Evolutionary conservation across 2,113 vertebrate genomes (phyloP).

Genomic region (Morone chrysops): DNA sequence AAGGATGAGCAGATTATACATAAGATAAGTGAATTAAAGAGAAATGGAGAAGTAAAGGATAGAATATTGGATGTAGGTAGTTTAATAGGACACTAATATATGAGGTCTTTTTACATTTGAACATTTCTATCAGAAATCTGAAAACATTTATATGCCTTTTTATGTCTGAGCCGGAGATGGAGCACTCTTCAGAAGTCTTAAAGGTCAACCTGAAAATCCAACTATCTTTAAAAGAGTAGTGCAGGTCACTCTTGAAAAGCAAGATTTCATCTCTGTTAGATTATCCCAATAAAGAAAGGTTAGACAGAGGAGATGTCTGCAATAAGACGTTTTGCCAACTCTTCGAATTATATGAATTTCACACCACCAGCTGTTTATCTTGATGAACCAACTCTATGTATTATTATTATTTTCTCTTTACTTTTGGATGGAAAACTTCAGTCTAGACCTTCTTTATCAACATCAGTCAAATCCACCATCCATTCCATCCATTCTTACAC

Average conservation of each 20-base stretch:
- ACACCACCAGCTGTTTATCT: too few relatives aligned
- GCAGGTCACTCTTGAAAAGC: conserved; percentile 46
- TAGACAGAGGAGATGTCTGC: conserved; percentile 53
- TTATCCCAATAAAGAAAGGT: conserved; percentile 76
- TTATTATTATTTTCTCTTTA: neutral
- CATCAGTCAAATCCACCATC: conserved; percentile 5
- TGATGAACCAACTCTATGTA: neutral
- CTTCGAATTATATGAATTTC: too few relatives aligned
- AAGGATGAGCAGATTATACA: conserved; percentile 57
- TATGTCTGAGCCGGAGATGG: conserved; percentile 42
- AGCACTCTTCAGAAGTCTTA: conserved; percentile 62
- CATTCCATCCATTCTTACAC: too few relatives aligned
- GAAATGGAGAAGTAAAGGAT: neutral
- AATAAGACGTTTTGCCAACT: conserved; percentile 40
- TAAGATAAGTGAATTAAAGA: conserved; percentile 32
- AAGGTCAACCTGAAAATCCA: conserved; percentile 75
- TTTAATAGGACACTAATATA: conserved; percentile 37
- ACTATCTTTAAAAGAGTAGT: conserved; percentile 48
- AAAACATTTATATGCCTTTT: conserved; percentile 53
- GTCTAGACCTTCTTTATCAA: conserved; percentile 8
- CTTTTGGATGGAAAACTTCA: neutral
- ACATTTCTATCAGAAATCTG: conserved; percentile 33
- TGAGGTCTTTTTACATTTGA: conserved; percentile 32
- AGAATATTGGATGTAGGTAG: conserved; percentile 6
- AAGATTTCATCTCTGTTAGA: conserved; percentile 69